Base-by-base conservation (phyloP, 2,797 vertebrate genomes). In the Zalophus californianus region DNA sequence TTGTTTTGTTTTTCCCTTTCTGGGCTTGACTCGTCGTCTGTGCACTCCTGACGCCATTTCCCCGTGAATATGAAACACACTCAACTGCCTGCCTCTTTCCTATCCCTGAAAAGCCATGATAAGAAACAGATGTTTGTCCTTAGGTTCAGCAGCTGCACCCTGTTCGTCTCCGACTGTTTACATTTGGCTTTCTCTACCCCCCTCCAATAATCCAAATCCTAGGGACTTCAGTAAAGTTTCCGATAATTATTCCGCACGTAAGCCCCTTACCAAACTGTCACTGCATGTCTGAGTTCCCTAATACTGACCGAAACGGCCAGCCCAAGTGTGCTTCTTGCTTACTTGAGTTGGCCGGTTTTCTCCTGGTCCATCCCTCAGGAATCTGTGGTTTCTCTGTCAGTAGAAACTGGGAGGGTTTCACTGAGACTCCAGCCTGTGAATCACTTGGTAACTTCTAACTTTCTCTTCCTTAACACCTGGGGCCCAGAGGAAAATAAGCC, bases 91-190 rank as follows among this genome's bases (percentile, higher is more conserved):
- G 64, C 86, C 93, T 95, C 94, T 86, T 96, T 97, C 93, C 52
- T 97, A 90, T 95, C 96, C 96, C 96, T 87, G 86, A 96, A 93
- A 97, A 86, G 79, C 68, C 54, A 52, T 97, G 80, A 98, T 98
- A 97, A 97, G 96, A 98, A 98, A 92, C 98, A 98, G 97, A 97
- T 98, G 98, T 97, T 98, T 97, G 86, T 97, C 98, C 97, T 97
- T 92, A 72, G 91, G 97, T 98, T 98, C 90, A 89, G 91, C 96
- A 98, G 95, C 97, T 98, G 98, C 20, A 96, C 92, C 94, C 97
- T 91, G 96, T 98, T 98, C 94, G 11, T 97, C 93, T 97, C 86
- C 21, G 64, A 97, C 96, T 98, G 96, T 98, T 98, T 98, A 97
- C 94, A 87, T 97, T 96, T 90, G 83, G 88, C 88, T 97, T 97